Evolutionary conservation across 1,140 invertebrate genomes (phyloP), one percentile per base, ranked within the genome.

Genomic region (Lysiphlebus fabarum): DNA sequence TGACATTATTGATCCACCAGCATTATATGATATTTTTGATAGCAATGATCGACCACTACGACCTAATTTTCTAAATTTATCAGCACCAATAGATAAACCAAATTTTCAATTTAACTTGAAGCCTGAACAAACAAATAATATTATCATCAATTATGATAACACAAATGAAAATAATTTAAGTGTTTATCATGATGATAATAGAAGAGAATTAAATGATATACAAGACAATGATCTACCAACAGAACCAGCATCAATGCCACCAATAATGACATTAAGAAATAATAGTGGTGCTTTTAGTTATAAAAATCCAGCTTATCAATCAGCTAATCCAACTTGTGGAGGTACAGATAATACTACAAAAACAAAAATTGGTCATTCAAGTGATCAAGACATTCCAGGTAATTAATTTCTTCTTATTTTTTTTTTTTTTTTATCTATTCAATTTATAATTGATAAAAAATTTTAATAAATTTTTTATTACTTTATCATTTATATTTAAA

Each of bases 251-350:
- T 84, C 82, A 8, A 83, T 85, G 82, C 83, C 83, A 17, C 82
- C 82, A 12, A 67, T 83, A 7, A 71, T 80, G 0, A 58, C 70
- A 5, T 68, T 66, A 38, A 69, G 64, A 49, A 77, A 76, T 11
- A 80, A 68, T 58, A 76, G 79, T n/a, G 76, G 76, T 11, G 67
- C 75, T 7, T 90, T 89, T 71, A 87, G 85, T 64, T 85, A 90
- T 67, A 85, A 86, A 40, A 88, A 86, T 67, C 88, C 87, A 0
- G 82, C 85, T 10, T 90, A 90, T 68, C 87, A 89, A 70, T 89
- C 87, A 60, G 87, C 87, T 5, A 86, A 88, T 74, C 85, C 85
- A 12, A 81, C 81, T 17, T 81, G 75, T 64, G 70, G 74, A 34
- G 55, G 63, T 37, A 73, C 61, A 17, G 69, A 73, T n/a, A 53